Conservation (phyloP, 1,140 invertebrate genomes). For the Drosophila novamexicana region DNA sequence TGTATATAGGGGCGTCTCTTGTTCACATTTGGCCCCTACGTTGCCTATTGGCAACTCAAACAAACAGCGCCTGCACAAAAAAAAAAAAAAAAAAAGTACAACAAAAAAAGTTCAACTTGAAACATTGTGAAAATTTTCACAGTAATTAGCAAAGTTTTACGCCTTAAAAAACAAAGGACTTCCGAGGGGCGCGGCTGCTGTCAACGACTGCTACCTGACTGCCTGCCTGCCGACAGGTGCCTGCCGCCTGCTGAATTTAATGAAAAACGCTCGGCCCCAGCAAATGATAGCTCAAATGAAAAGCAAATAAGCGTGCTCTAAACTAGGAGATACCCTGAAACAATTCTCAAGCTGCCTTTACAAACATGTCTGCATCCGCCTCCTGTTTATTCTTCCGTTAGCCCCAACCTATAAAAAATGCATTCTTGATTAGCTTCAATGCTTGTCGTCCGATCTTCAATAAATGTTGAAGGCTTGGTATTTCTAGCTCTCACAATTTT, state of each 20-base stretch:
- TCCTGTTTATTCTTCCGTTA: no score
- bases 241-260: conserved; percentile 33
- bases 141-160: conserved; percentile 82
- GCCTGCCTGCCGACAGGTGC: conserved; percentile 7
- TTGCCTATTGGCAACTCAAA: conserved; percentile 37
- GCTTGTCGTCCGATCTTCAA: no score
- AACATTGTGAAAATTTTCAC: conserved; percentile 76
- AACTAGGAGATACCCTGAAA: no score
- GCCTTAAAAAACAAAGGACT: conserved; percentile 70
- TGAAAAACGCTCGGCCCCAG: conserved; percentile 54
- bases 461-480: no score
- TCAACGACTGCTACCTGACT: conserved; percentile 26
- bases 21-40: conserved; percentile 4
- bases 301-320: not conserved
- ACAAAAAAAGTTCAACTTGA: conserved; percentile 53
- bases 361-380: no score
- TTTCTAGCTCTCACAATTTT: no score
- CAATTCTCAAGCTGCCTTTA: no score
- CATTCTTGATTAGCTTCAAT: no score
- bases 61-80: conserved; percentile 27
- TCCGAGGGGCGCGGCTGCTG: conserved; percentile 43
- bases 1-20: conserved; percentile 12
- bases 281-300: conserved; percentile 44
- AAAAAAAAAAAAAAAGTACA: conserved; percentile 25
- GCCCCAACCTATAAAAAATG: no score